phyloP scores from a whole-genome alignment of 2,113 vertebrate genomes.

The Pleuronectes platessa region DNA sequence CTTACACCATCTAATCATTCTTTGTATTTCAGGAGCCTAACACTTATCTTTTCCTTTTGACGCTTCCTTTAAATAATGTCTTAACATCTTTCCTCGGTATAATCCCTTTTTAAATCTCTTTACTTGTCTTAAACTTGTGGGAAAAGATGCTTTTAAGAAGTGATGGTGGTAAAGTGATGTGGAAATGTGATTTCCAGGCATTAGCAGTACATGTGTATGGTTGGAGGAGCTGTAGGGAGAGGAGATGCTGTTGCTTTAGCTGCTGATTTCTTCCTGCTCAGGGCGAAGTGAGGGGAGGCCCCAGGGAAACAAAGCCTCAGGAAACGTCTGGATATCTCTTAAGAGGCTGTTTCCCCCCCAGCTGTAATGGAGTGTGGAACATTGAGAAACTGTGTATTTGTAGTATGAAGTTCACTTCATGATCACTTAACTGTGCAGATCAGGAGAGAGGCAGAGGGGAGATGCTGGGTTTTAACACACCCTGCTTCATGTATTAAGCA shows the following conservation, averaged over 20 bases:
- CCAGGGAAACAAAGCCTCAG: slow-evolving; percentile 76
- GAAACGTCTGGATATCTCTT: slow-evolving; percentile 82
- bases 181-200: slow-evolving; percentile 83
- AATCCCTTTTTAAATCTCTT: slow-evolving; percentile 63
- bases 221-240: slow-evolving; percentile 62
- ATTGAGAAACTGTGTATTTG: slow-evolving; percentile 73
- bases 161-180: slow-evolving; percentile 78
- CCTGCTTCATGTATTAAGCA: not conserved
- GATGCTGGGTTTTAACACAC: slow-evolving; percentile 25
- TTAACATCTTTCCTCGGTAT: slow-evolving; percentile 57
- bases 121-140: slow-evolving; percentile 74
- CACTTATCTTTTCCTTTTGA: slow-evolving; percentile 57
- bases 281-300: slow-evolving; percentile 71
- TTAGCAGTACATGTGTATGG: slow-evolving; percentile 77
- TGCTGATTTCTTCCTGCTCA: slow-evolving; percentile 73
- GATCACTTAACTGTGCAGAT: slow-evolving; percentile 66
- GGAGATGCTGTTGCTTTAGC: slow-evolving; percentile 66
- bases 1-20: not conserved
- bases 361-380: slow-evolving; percentile 82
- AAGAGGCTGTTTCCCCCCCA: slow-evolving; percentile 74
- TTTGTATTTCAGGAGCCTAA: not conserved
- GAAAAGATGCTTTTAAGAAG: slow-evolving; percentile 80
- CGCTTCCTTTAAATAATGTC: slow-evolving; percentile 47
- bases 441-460: slow-evolving; percentile 19
- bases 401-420: slow-evolving; percentile 73